Percentiles rank a stretch among this genome's conserved stretches.
These are phyloP conservation scores for Dinocampus coccinellae DNA, from an alignment of 2,888 invertebrate species.

Conservation along the genomic window DNA sequence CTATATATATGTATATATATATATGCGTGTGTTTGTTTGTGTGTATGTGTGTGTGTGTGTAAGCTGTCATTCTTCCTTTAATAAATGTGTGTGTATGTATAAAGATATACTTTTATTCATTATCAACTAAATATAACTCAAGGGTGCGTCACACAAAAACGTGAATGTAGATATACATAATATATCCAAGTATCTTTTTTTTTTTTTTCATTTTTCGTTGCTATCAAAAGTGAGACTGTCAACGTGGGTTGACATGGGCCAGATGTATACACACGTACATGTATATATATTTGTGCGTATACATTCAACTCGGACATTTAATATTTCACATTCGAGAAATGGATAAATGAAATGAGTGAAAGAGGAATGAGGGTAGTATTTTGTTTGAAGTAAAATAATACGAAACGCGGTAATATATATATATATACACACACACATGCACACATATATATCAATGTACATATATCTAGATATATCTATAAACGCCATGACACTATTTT, in stretches of 20 bases:
- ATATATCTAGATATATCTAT: no score
- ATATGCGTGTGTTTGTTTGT: no score
- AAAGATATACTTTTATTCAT: not conserved
- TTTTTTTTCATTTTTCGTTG: not conserved
- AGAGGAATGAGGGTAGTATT: slow-evolving; percentile 33
- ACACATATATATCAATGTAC: not conserved
- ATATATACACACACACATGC: not conserved
- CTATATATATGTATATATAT: not conserved
- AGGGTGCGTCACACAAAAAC: not conserved
- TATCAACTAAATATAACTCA: not conserved
- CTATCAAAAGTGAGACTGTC: not conserved
- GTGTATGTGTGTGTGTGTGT: no score
- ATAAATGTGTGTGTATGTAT: not conserved
- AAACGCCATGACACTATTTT: no score
- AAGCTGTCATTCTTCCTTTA: not conserved
- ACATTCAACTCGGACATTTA: no score
- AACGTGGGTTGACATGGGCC: not conserved
- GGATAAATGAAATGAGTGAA: slow-evolving; percentile 16
- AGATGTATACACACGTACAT: not conserved
- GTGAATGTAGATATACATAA: not conserved
- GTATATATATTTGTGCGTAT: not conserved
- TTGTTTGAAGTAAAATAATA: slow-evolving; percentile 37
- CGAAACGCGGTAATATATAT: slow-evolving; percentile 6
- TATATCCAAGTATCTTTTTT: no score
- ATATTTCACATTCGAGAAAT: slow-evolving; percentile 44